Evolutionary conservation across 1,140 invertebrate genomes (phyloP), one percentile per base, ranked within the genome.

Genomic region (Pseudobourletiella spinata): DNA sequence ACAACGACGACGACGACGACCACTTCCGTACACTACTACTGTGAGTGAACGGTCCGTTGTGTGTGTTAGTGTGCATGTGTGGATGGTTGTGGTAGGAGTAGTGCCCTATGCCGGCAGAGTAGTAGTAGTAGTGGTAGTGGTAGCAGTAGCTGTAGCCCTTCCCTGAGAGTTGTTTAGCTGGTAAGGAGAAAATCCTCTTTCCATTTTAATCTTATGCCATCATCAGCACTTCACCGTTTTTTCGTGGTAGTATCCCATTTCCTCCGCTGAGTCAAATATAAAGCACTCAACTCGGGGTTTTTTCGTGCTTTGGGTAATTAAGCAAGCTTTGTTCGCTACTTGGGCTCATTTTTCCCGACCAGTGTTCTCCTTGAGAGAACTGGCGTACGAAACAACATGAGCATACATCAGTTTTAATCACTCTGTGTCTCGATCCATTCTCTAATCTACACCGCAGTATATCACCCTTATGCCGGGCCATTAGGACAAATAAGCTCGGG

Each of bases 331-430:
- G 64, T 66, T 69, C 61, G 46, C 61, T 68, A 61, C 56, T 68
- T 64, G 52, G 46, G 42, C 67, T 66, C 67, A 69, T 69, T 69
- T 69, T 66, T 66, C 59, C 59, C 46, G 26, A 57, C 50, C 48
- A 22, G 24, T 57, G 25, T 50, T 29, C 55, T 63, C 15, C 26
- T 26, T 43, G 44, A 55, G 52, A 56, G 51, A 56, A 25, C 39
- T 32, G 28, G 25, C 35, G 22, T 57, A 50, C 54, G 30, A 66
- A 62, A 58, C 55, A 61, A 62, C 59, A 66, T 61, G 59, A 61
- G 59, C 65, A 67, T 67, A 67, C 65, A 67, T 67, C 61, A 67
- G 65, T 67, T 67, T 67, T 67, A 67, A 67, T 67, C 65, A 67
- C 65, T 64, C 57, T 66, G 35, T 56, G 60, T 63, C 65, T 60